Conservation (phyloP, 2,888 invertebrate species). For the Sisyra nigra region DNA sequence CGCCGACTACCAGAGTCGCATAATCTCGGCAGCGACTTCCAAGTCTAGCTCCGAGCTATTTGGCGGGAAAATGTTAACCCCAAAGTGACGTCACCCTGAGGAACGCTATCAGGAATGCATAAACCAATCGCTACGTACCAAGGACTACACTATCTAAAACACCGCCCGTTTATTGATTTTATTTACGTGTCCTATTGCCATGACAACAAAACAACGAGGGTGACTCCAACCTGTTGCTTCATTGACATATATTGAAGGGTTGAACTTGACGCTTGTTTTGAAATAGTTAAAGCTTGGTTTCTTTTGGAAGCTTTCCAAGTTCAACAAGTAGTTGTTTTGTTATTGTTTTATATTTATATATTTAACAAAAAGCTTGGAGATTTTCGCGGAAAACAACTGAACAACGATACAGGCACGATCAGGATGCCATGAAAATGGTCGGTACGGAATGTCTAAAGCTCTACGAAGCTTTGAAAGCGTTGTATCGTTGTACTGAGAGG, state of each 20-base stretch:
- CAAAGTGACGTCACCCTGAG: constrained; percentile 6
- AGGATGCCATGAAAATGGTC: constrained; percentile 1
- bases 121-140: too few relatives aligned
- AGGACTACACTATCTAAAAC: too few relatives aligned
- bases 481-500: neutral
- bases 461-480: neutral
- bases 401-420: constrained; percentile 6
- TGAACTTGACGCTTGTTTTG: too few relatives aligned
- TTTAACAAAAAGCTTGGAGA: neutral
- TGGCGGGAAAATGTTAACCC: neutral
- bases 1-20: neutral
- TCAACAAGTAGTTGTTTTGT: too few relatives aligned
- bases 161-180: too few relatives aligned
- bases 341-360: too few relatives aligned
- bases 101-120: neutral
- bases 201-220: too few relatives aligned
- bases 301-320: too few relatives aligned
- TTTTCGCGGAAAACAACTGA: constrained; percentile 4
- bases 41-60: neutral
- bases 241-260: too few relatives aligned
- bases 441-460: neutral
- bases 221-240: too few relatives aligned
- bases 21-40: neutral
- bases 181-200: too few relatives aligned
- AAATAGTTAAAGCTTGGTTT: neutral